Conservation (phyloP, 2,888 invertebrate species). For the Heliothis peltigera region DNA sequence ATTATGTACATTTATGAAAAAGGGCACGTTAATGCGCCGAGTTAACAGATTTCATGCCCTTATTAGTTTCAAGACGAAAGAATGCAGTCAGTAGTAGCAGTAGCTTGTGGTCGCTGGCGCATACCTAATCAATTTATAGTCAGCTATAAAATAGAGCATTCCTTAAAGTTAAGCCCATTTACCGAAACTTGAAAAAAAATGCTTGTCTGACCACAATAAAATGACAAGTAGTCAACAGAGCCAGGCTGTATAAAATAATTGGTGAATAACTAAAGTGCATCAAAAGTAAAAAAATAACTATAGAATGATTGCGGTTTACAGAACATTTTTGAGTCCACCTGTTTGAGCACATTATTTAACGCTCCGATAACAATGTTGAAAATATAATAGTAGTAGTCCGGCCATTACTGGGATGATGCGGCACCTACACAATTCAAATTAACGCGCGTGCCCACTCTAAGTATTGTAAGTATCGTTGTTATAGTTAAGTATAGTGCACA, state of each 20-base stretch:
- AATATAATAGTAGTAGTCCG: conserved; percentile 66
- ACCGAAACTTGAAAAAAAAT: conserved; percentile 16
- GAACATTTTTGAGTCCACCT: conserved; percentile 65
- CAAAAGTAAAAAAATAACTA: conserved; percentile 45
- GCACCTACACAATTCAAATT: conserved; percentile 67
- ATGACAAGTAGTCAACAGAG: background rate
- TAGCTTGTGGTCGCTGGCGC: conserved; percentile 46
- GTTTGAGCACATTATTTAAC: conserved; percentile 70
- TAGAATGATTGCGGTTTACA: conserved; percentile 59
- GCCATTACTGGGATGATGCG: conserved; percentile 69
- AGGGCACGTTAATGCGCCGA: conserved; percentile 70
- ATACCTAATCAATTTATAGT: conserved; percentile 60
- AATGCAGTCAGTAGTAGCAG: conserved; percentile 62
- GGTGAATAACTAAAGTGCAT: conserved; percentile 32
- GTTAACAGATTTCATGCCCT: conserved; percentile 67
- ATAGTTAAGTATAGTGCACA: conserved; percentile 47
- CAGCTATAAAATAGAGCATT: conserved; percentile 42
- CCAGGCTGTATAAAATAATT: conserved; percentile 46
- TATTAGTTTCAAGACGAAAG: conserved; percentile 60
- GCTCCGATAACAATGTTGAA: conserved; percentile 74
- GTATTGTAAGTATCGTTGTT: conserved; percentile 36
- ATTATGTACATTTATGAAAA: conserved; percentile 57
- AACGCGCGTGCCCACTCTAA: conserved; percentile 49
- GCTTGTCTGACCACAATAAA: conserved; percentile 9
- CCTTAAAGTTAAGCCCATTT: conserved; percentile 11